Base-by-base conservation (phyloP, 2,888 invertebrate genomes). In the Ligdia adustata region DNA sequence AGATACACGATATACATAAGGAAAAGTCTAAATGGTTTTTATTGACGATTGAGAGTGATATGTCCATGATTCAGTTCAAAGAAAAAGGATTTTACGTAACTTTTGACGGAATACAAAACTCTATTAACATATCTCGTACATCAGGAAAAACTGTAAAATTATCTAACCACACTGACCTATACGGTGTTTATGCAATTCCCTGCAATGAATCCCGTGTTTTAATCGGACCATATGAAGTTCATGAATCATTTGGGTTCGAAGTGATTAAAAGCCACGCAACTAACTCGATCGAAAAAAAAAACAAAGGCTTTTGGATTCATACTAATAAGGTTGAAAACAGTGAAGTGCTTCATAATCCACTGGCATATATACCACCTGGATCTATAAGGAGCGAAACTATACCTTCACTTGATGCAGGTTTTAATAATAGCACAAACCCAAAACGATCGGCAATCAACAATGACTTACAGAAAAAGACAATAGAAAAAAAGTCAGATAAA, bases 1-100 rank as follows among this genome's bases (percentile, higher is more conserved):
- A n/a, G n/a, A n/a, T n/a, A n/a, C n/a, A n/a, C n/a, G n/a, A n/a
- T n/a, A n/a, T n/a, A n/a, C 22, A 22, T 6, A 7, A 2, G 3
- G 73, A 73, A 16, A 66, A 64, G 9, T 89, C 86, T 15, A 88
- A 85, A 72, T 93, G 93, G 93, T 91, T 91, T 59, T 77, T 92
- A 48, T 84, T 92, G 75, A 89, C 77, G 28, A 56, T 92, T 26
- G 91, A 91, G 74, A 81, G 91, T 44, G 91, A 91, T 68, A 92
- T 93, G 66, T 73, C 69, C 9, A 91, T 91, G 65, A 79, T 93
- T 33, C 77, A 85, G 39, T 91, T 93, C 62, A 77, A 74, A 45
- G 80, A 77, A 28, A 86, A 79, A 62, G 85, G 91, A 0, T 91
- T 91, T 64, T 90, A 91, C 42, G 91, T 92, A 1, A 91, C 90